Conservation (phyloP, 2,113 vertebrate species). For the Hippocampus barbouri region DNA sequence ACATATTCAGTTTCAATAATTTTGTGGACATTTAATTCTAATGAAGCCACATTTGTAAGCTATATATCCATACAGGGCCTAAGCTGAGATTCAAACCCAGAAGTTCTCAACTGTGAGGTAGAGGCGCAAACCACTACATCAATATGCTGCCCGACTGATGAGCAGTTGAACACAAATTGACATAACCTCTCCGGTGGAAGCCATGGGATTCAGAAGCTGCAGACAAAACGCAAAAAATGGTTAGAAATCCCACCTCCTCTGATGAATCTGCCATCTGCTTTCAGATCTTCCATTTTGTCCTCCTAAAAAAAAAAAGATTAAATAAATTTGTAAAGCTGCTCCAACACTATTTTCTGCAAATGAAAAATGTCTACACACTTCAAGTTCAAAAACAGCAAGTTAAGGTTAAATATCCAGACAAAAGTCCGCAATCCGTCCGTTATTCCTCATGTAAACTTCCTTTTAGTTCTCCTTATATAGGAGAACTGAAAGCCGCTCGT, state of each 20-base stretch:
- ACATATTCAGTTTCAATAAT: background rate
- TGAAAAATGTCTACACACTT: background rate
- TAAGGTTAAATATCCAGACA: background rate
- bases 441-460: background rate
- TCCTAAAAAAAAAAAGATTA: slow-evolving; percentile 54
- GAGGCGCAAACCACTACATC: background rate
- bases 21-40: background rate
- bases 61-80: background rate
- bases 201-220: background rate
- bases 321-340: background rate
- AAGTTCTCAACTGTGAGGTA: background rate
- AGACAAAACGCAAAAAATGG: background rate
- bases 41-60: too few relatives aligned
- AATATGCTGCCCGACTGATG: background rate
- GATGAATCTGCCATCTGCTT: slow-evolving; percentile 61
- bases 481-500: too few relatives aligned
- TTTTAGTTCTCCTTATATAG: background rate
- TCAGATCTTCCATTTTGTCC: slow-evolving; percentile 68
- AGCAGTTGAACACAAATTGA: background rate
- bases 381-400: background rate
- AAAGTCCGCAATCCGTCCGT: background rate
- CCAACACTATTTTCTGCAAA: background rate
- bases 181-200: background rate
- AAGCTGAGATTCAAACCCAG: background rate
- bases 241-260: slow-evolving; percentile 58